Base-by-base conservation (phyloP, 2,888 invertebrate species). In the Prosapia bicincta region DNA sequence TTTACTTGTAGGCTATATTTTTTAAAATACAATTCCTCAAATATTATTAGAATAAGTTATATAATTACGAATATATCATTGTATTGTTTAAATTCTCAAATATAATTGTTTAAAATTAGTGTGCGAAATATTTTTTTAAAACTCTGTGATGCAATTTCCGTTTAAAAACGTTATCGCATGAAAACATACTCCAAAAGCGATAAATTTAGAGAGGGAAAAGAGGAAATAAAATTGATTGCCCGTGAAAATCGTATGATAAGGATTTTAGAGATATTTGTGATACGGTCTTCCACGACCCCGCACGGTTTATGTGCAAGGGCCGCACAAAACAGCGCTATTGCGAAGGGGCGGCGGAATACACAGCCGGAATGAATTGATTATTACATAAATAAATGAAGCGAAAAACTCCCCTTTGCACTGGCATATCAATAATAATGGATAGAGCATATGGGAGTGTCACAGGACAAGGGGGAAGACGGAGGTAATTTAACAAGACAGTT, bases 401-500 rank as follows among this genome's bases (percentile, higher is more conserved):
- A 73, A 73, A 73, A 70, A 69, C 66, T 68, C 71, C 68, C 15
- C 69, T 26, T 28, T 25, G 26, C 7, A 38, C 32, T 15, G 24
- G 38, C 3, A 68, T 65, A 72, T 72, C 69, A 66, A 76, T 66
- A 73, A 66, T 72, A 76, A 72, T 68, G 76, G 76, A 73, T 73
- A 71, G 73, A 54, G 70, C 76, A 73, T 72, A 76, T 76, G 76
- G 76, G 76, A 76, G 73, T 76, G 76, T 76, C 76, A 68, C 66
- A 65, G 66, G 38, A 10, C 28, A 26, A 28, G 20, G 69, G 65
- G 67, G 70, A 76, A 76, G 72, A 76, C 73, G 76, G 72, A 72
- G 76, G 76, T 72, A 76, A 76, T 76, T 76, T 73, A 76, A 76
- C 76, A 76, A 76, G 76, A 76, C 76, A 76, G 76, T 73, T 72